Evolutionary conservation across 2,888 invertebrate species (phyloP), one percentile per base, ranked within the genome.

Genomic region (Agrochola litura): DNA sequence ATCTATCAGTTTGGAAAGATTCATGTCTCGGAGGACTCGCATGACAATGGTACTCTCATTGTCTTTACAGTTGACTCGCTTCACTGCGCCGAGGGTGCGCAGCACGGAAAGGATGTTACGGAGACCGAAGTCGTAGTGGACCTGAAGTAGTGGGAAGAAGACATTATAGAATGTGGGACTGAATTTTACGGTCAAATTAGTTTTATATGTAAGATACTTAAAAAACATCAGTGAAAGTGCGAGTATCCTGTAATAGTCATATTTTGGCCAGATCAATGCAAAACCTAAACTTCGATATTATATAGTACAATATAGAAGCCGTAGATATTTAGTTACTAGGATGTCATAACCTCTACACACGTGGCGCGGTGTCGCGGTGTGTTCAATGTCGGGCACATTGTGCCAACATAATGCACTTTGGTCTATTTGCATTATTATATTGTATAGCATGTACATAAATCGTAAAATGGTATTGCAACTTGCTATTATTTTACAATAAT

Each of bases 21-120:
- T 99, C 99, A 99, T 99, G 93, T 99, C 99, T 86, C 99, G 97
- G n/a, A 99, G 96, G 19, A 99, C 99, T 90, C 99, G 97, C 99
- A 99, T 99, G 22, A 99, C 99, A 86, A 99, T 99, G 22, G 99
- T 99, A 91, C 99, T 98, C 95, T 99, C 99, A 63, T 98, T 98
- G 94, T 99, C 99, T 95, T 98, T 98, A 14, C 98, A 98, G 95
- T 99, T 99, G 14, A 98, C 98, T 81, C 99, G 97, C 94, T 99
- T 99, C 0, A 99, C 98, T 0, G 99, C 99, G 12, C 99, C 99
- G 25, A 99, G 97, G 12, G 99, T 99, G 87, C 99, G 97, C 69
- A 99, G 96, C 6, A 99, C 99, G 0, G 99, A 99, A 25, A 99
- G 96, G 90, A 99, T 99, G 93, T 99, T 99, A 88, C 99, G 97